A percentile compares a stretch with the other conserved stretches of the same genome.
phyloP scores from a whole-genome alignment of 2,888 invertebrate genomes.

The Tryphoninae sp. region DNA sequence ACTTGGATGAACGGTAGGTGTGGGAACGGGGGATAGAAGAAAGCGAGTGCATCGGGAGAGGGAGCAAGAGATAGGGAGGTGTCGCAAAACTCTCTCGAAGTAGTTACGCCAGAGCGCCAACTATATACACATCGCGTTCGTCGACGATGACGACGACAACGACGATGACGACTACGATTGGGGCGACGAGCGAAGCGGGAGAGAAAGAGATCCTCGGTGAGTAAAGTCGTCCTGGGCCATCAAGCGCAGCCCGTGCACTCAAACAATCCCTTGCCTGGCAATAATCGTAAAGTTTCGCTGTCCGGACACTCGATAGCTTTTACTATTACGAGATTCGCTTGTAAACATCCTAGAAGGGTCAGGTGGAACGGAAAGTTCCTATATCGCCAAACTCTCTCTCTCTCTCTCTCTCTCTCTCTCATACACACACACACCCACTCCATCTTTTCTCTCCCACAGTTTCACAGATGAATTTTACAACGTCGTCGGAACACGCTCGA shows the following conservation, averaged over 20 bases:
- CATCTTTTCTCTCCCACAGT: background rate
- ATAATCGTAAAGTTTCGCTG: conserved; percentile 59
- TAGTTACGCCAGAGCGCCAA: conserved; percentile 34
- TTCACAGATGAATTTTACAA: background rate
- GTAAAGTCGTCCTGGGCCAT: conserved; percentile 46
- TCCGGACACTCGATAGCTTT: conserved; percentile 47
- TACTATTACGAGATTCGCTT: conserved; percentile 52
- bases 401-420: background rate
- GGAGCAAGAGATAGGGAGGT: conserved; percentile 24
- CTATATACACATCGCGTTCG: conserved; percentile 29
- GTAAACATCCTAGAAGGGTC: conserved; percentile 39
- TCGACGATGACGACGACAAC: conserved; percentile 49
- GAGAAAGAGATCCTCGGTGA: conserved; percentile 15
- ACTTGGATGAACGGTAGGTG: conserved; percentile 1
- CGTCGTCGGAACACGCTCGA: no score
- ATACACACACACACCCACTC: background rate
- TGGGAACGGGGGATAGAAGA: conserved; percentile 14
- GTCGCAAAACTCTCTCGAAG: conserved; percentile 48
- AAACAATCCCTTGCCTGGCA: conserved; percentile 42
- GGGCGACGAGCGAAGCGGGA: conserved; percentile 29
- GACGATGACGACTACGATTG: conserved; percentile 43
- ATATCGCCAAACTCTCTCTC: conserved; percentile 5
- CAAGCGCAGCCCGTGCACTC: conserved; percentile 43
- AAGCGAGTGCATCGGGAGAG: conserved; percentile 8
- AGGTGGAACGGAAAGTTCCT: background rate